Evolutionary conservation across 2,113 vertebrate genomes (phyloP), one percentile per base, ranked within the genome.

Genomic region (Ochotona curzoniae): DNA sequence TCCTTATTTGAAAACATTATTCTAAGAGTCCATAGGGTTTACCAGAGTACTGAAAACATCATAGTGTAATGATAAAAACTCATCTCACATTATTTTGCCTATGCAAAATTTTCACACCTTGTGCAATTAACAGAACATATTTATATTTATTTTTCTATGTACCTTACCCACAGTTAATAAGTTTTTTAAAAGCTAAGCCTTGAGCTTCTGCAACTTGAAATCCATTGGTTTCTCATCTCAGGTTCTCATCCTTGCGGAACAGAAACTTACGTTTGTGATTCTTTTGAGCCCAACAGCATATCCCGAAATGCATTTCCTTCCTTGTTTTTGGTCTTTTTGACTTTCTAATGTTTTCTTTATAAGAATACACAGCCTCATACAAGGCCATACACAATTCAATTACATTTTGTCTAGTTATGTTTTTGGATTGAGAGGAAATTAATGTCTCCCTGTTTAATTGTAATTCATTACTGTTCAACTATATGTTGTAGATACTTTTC

Each of bases 341-440:
- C 32, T 66, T 82, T 69, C 69, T 76, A 8, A 15, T n/a, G 3
- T 54, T 57, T 74, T 44, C 17, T 54, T 13, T 84, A 78, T 73
- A 66, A 66, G 44, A 21, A 30, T 70, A 61, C 14, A 38, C 47
- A 74, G 5, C 25, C 49, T 21, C 7, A 83, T 32, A 71, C 10
- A 35, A 1, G 28, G 63, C 63, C 44, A 76, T 35, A 69, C 9
- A 71, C 20, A 2, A 80, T 79, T 84, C 63, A 83, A 23, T 70
- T 78, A 71, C 30, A 12, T 87, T 86, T 71, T n/a, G 38, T 92
- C 80, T 57, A 47, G 32, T 70, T 90, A 26, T 81, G 18, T 76
- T 44, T 81, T 67, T 20, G 2, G 49, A 51, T 35, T 15, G 20
- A 47, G 23, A 66, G 5, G 13, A 78, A 30, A 73, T 83, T 70